phyloP scores from a whole-genome alignment of 1,140 invertebrate species.

The Mercenaria mercenaria region DNA sequence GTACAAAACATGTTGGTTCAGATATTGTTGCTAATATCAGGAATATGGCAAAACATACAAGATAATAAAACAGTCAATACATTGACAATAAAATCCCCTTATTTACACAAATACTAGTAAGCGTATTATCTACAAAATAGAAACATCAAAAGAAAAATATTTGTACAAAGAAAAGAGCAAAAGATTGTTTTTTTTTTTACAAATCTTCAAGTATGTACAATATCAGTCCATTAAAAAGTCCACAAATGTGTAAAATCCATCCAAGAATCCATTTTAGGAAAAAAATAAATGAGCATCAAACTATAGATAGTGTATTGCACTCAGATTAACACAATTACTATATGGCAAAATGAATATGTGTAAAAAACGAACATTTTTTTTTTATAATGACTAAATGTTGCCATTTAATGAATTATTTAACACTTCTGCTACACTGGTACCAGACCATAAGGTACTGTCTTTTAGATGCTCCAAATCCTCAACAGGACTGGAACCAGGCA shows the following conservation, averaged over 20 bases:
- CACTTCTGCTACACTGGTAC: not conserved
- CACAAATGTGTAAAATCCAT: slow-evolving; percentile 25
- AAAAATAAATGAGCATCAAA: slow-evolving; percentile 11
- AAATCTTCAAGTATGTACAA: slow-evolving; percentile 9
- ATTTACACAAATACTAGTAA: not conserved
- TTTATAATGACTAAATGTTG: not conserved
- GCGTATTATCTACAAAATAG: not conserved
- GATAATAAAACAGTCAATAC: not conserved
- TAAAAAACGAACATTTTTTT: not conserved
- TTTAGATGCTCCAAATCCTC: no score
- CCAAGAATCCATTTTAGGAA: not conserved
- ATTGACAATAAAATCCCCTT: not conserved
- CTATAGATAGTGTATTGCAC: slow-evolving; percentile 7
- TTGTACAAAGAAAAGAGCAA: not conserved
- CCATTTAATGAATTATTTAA: not conserved
- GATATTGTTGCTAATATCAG: not conserved
- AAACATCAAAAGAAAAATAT: not conserved
- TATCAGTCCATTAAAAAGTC: not conserved
- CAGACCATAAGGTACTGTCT: not conserved
- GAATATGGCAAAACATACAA: slow-evolving; percentile 3
- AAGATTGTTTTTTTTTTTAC: not conserved
- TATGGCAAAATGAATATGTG: slow-evolving; percentile 23
- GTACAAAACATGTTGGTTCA: not conserved
- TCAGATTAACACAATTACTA: slow-evolving; percentile 6
- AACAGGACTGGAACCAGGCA: no score